Base-by-base conservation (phyloP, 2,888 invertebrate species). In the Aplocera efformata region DNA sequence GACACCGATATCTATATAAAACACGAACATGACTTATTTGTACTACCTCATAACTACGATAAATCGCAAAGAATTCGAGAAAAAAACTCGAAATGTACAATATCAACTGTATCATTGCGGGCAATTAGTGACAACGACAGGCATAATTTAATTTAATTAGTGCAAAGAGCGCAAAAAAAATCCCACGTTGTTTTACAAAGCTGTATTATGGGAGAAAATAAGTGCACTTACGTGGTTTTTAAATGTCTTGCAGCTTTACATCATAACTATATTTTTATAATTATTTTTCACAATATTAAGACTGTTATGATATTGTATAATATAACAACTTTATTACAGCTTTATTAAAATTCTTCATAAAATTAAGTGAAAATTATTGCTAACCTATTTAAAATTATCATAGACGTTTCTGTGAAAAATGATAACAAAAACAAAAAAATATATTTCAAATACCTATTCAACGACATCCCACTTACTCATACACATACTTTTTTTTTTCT, bases 101-200 rank as follows among this genome's bases (percentile, higher is more conserved):
- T n/a, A n/a, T 38, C 34, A 23, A 33, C 44, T 40, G 42, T 42
- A 34, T 37, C 33, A 35, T 41, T 31, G 41, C 32, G 40, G 37
- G 46, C 39, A 45, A 40, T 40, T 35, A 40, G 32, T 10, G 28
- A 27, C 41, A 46, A 43, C n/a, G n/a, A n/a, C n/a, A n/a, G 42
- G 50, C 50, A 58, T 54, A 48, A 53, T 58, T 62, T 58, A 50
- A 63, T 52, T 60, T 66, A 63, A 65, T 66, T 67, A 61, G 53
- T 46, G 46, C 43, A 50, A 48, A 50, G 47, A 42, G 52, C 46
- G 42, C 44, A 40, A 52, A 47, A 60, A n/a, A 63, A 46, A 43
- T 46, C 37, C 5, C 17, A 21, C 25, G 10, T 8, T 17, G 22
- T 7, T 11, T 1, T 22, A 27, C 10, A 22, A 21, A 26, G 22